A percentile compares a stretch with the other conserved stretches of the same genome.
Evolutionary conservation across 2,113 vertebrate genomes (phyloP).

Genomic region (Ochotona curzoniae): DNA sequence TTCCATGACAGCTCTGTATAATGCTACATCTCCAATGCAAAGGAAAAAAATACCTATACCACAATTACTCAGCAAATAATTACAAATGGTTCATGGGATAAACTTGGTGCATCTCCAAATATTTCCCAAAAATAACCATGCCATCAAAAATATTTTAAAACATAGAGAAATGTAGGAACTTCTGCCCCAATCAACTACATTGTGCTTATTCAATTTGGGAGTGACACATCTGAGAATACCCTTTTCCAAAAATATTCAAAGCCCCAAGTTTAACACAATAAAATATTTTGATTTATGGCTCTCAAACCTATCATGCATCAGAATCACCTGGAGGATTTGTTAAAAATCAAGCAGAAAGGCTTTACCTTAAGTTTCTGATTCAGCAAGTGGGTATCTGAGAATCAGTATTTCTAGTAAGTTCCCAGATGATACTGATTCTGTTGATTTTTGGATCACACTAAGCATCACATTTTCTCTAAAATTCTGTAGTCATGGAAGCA

Average conservation of each 20-base stretch:
- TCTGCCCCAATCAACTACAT: background rate
- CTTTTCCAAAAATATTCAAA: background rate
- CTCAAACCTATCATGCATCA: background rate
- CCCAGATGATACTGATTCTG: slow-evolving; percentile 23
- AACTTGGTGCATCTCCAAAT: background rate
- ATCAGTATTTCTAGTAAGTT: slow-evolving; percentile 57
- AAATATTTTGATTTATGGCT: background rate
- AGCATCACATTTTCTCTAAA: slow-evolving; percentile 56
- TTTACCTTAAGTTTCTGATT: slow-evolving; percentile 10
- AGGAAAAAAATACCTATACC: background rate
- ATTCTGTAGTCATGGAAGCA: slow-evolving; percentile 26
- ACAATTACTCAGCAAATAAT: background rate
- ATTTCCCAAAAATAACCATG: background rate
- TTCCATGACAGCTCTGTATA: background rate
- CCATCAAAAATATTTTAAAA: background rate
- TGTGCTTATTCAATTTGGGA: background rate
- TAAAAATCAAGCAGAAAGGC: slow-evolving; percentile 21
- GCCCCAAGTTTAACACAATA: background rate
- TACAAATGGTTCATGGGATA: background rate
- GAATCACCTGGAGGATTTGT: slow-evolving; percentile 10
- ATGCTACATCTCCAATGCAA: background rate
- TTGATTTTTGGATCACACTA: slow-evolving; percentile 40
- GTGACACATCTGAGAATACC: background rate
- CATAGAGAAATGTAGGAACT: background rate
- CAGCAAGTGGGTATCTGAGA: background rate